Evolutionary conservation across 2,797 vertebrate genomes (phyloP).

Genomic region (Girardinus metallicus): DNA sequence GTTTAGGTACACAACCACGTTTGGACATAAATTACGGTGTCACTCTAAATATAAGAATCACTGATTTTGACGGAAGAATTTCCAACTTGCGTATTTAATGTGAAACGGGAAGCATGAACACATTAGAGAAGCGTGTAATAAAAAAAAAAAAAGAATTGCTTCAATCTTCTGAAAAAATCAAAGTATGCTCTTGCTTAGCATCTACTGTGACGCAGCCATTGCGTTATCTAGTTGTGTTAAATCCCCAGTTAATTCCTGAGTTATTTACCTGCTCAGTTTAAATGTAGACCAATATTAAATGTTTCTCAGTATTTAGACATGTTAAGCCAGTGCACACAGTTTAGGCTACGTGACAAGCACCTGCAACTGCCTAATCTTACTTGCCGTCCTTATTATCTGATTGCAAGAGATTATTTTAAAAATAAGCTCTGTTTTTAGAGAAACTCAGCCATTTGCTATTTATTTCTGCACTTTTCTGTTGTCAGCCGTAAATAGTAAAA

Average conservation of each 20-base stretch:
- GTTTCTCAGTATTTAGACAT: not conserved
- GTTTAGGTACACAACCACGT: not conserved
- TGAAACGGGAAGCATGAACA: not conserved
- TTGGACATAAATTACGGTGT: not conserved
- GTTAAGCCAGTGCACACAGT: not conserved
- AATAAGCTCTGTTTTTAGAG: not conserved
- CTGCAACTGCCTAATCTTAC: not conserved
- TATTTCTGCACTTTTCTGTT: constrained; percentile 7
- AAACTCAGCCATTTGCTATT: not conserved
- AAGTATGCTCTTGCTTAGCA: not conserved
- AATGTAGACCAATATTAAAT: not conserved
- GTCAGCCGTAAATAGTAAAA: constrained; percentile 9
- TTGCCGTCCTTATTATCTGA: not conserved
- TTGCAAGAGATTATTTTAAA: not conserved
- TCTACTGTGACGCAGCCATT: not conserved
- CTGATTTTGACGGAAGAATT: not conserved
- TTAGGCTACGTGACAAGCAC: not conserved
- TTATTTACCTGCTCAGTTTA: not conserved
- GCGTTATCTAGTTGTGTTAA: not conserved
- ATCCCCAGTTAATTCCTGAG: not conserved
- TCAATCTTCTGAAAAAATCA: not conserved
- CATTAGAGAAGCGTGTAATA: not conserved
- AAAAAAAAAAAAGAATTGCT: not conserved
- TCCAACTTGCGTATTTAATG: not conserved
- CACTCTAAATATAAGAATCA: not conserved